Evolutionary conservation across 2,797 vertebrate genomes (phyloP).

Genomic region (Premnoplex brunnescens): DNA sequence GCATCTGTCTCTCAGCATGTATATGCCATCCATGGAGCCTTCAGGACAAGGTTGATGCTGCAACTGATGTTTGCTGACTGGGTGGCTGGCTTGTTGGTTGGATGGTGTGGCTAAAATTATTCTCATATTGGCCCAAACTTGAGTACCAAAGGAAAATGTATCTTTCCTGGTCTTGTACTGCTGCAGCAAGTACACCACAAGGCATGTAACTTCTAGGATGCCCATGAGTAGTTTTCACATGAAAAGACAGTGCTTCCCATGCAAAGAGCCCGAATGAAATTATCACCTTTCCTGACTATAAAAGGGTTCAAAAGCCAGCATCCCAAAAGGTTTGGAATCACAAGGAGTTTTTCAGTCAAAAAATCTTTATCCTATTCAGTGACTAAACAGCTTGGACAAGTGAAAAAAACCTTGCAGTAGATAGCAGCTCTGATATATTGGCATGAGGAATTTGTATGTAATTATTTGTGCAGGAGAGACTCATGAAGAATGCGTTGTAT

Average conservation of each 20-base stretch:
- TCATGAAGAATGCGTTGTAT: background rate
- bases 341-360: background rate
- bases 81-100: background rate
- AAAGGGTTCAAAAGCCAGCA: background rate
- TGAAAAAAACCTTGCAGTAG: background rate
- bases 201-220: background rate
- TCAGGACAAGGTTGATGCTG: background rate
- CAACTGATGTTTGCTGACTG: background rate
- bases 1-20: background rate
- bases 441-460: background rate
- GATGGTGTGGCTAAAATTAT: background rate
- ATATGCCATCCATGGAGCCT: background rate
- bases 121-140: background rate
- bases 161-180: background rate
- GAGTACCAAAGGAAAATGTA: background rate
- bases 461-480: slow-evolving; percentile 17
- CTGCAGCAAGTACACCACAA: background rate
- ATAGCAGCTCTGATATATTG: background rate
- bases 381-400: background rate
- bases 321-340: background rate
- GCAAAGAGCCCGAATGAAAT: background rate
- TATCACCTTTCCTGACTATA: background rate
- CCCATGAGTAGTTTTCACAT: background rate
- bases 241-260: background rate
- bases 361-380: background rate